Conservation (phyloP, 2,797 vertebrate species). For the Anniella stebbinsi region DNA sequence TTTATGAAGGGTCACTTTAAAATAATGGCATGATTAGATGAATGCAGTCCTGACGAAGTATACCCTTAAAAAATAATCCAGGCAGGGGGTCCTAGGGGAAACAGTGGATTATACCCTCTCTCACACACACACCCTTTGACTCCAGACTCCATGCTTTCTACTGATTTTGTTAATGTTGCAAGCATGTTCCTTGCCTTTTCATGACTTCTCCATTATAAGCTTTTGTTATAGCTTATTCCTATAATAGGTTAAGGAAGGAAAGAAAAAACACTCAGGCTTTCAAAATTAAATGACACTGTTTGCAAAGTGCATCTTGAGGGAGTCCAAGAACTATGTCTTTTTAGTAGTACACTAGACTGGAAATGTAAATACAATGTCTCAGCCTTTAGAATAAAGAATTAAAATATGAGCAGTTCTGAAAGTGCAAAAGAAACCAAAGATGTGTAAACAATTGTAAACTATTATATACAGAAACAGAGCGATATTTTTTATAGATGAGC, state of each 20-base stretch:
- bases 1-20: neutral
- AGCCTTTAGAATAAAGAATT: slow-evolving; percentile 37
- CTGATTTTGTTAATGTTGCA: neutral
- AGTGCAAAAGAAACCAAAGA: slow-evolving; percentile 64
- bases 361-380: slow-evolving; percentile 57
- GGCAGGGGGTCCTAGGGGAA: neutral
- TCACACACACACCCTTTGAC: too few relatives aligned
- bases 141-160: neutral
- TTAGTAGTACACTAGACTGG: slow-evolving; percentile 34
- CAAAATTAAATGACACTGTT: neutral
- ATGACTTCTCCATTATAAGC: neutral
- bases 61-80: neutral
- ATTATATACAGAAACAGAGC: neutral
- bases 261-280: neutral
- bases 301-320: slow-evolving; percentile 52
- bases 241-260: neutral
- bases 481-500: slow-evolving; percentile 28
- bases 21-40: neutral
- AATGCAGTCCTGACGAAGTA: neutral
- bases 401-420: slow-evolving; percentile 56
- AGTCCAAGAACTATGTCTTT: neutral
- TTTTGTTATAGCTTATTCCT: neutral
- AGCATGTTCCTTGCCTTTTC: neutral
- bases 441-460: neutral
- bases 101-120: neutral